Base-by-base conservation (phyloP, 2,888 invertebrate species). In the Diachrysia chrysitis region DNA sequence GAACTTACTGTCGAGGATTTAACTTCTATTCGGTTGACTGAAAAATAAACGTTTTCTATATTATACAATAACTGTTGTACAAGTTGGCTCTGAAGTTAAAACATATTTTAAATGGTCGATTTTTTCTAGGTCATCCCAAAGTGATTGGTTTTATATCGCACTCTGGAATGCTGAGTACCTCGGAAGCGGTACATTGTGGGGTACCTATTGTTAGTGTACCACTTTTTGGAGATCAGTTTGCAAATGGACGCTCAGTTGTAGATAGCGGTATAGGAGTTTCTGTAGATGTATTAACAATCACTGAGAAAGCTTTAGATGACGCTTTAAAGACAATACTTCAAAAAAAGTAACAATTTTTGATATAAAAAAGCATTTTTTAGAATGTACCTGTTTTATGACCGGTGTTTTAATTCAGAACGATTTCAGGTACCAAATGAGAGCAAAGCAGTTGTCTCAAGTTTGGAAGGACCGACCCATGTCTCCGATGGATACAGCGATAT, bases 401-500 rank as follows among this genome's bases (percentile, higher is more conserved):
- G n/a, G n/a, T n/a, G n/a, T n/a, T n/a, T 16, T 42, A 42, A n/a
- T 1, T n/a, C n/a, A 25, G 21, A 25, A 16, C 17, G 23, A 48
- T 73, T 66, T 35, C 70, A 83, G 82, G 19, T 81, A 75, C 66
- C 78, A 78, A 66, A 59, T 35, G 5, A 71, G 74, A 70, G 80
- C 79, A 9, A 78, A 78, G 63, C 55, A 74, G 42, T 46, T 84
- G 12, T 83, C 83, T 2, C 35, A 51, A 4, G 19, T 82, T 1
- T 85, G 83, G 82, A 73, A 65, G 59, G 79, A 96, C 95, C 0
- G 89, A 19, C 83, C 83, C 10, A 9, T 95, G 71, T 90, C 95
- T 7, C 95, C 96, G 0, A 84, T 96, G 81, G 96, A 96, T 25
- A 95, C 96, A 0, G 96, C 97, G 10, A 89, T 96, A 46, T 97